These are phyloP conservation scores for Acropternis orthonyx DNA, from an alignment of 2,797 vertebrate genomes.

Conservation along the genomic window DNA sequence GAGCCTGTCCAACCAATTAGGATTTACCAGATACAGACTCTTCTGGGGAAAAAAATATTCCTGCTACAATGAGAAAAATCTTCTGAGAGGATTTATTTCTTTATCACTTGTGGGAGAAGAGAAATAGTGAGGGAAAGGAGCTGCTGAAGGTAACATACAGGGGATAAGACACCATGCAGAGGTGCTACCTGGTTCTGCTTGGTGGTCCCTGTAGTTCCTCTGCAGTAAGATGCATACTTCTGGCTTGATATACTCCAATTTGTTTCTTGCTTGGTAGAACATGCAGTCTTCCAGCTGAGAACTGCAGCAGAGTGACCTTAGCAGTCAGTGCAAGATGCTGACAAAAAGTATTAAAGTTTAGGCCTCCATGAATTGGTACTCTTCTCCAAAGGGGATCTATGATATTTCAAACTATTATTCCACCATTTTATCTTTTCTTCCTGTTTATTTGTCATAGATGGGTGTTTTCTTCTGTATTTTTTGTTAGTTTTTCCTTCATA, in stretches of 20 bases:
- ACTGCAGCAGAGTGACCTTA: not conserved
- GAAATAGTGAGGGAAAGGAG: not conserved
- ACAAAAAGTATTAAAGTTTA: not conserved
- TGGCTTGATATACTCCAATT: not conserved
- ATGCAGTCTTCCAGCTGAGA: not conserved
- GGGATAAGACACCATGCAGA: not conserved
- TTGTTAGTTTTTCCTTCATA: not conserved
- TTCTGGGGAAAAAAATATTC: not conserved
- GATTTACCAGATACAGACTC: not conserved
- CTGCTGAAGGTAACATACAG: not conserved
- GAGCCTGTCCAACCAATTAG: not conserved
- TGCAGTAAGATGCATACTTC: not conserved
- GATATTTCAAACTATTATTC: not conserved
- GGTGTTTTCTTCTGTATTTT: not conserved
- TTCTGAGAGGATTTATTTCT: not conserved
- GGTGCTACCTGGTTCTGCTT: not conserved
- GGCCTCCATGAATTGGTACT: accelerated
- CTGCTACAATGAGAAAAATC: not conserved
- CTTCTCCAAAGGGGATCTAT: not conserved
- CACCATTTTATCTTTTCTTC: not conserved
- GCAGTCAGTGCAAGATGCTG: not conserved
- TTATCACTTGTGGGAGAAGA: not conserved
- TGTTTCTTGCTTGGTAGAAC: not conserved
- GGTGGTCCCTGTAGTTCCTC: not conserved
- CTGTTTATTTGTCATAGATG: not conserved